Conservation (phyloP, 2,113 vertebrate species). For the Todiramphus chloris region DNA sequence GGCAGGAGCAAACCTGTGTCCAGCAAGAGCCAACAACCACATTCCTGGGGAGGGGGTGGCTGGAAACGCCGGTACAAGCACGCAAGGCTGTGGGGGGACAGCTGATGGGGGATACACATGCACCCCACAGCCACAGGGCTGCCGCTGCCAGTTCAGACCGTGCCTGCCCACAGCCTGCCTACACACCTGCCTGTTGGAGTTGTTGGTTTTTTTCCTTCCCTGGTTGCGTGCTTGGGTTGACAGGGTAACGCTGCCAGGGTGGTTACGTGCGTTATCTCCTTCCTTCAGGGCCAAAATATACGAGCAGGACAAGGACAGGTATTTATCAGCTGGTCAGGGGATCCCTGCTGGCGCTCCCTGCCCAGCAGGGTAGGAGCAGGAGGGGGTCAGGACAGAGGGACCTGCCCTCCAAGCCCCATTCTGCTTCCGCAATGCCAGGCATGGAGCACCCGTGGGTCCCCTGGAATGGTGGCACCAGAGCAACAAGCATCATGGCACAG, state of each 20-base stretch:
- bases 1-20: neutral
- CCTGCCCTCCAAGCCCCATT: neutral
- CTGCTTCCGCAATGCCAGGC: neutral
- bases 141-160: neutral
- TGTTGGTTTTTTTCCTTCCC: neutral
- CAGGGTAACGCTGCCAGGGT: neutral
- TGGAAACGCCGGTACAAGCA: neutral
- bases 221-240: neutral
- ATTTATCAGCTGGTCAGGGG: neutral
- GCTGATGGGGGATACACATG: neutral
- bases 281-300: slow-evolving; percentile 17
- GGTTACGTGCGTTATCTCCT: neutral
- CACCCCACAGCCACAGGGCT: neutral
- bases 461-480: neutral
- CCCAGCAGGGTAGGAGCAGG: neutral
- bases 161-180: neutral
- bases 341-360: neutral
- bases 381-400: neutral
- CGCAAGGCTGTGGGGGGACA: too few relatives aligned
- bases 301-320: slow-evolving; percentile 6
- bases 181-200: neutral
- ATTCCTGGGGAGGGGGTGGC: neutral
- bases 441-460: neutral
- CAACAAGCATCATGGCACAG: fast-evolving
- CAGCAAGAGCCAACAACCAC: neutral